These are phyloP conservation scores for Syngnathus typhle DNA, from an alignment of 2,113 vertebrate genomes.

Conservation along the genomic window DNA sequence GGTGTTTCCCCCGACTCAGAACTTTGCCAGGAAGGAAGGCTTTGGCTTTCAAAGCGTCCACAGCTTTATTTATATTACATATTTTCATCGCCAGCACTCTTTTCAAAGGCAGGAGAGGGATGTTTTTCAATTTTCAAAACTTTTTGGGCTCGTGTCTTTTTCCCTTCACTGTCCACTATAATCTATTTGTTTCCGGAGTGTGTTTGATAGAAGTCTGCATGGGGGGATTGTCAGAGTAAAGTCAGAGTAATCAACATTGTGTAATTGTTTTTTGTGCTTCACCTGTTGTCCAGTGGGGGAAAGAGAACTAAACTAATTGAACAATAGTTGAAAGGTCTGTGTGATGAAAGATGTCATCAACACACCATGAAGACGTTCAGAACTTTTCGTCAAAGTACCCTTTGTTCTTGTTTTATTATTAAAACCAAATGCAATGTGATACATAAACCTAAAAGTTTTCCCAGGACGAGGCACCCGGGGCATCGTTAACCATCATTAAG, in stretches of 20 bases:
- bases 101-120: constrained; percentile 63
- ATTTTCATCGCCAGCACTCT: constrained; percentile 70
- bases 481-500: constrained; percentile 65
- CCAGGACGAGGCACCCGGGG: constrained; percentile 25
- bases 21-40: constrained; percentile 74
- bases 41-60: constrained; percentile 75
- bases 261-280: constrained; percentile 58
- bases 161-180: constrained; percentile 44
- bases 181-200: constrained; percentile 61
- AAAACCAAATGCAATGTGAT: constrained; percentile 13
- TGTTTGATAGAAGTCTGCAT: constrained; percentile 27
- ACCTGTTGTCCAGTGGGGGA: constrained; percentile 61
- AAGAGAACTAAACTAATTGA: constrained; percentile 34
- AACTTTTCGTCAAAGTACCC: constrained; percentile 31
- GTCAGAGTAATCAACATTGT: constrained; percentile 49
- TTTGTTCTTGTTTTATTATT: constrained; percentile 35
- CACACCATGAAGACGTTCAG: constrained; percentile 26
- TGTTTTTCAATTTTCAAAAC: constrained; percentile 64
- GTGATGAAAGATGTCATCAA: constrained; percentile 55
- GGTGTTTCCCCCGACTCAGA: constrained; percentile 64
- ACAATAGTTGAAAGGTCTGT: constrained; percentile 50
- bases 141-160: constrained; percentile 51
- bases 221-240: constrained; percentile 51
- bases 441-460: constrained; percentile 21
- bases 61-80: constrained; percentile 78